Evolutionary conservation across 2,888 invertebrate genomes (phyloP).

Genomic region (Drosophila nr. perissopoda): DNA sequence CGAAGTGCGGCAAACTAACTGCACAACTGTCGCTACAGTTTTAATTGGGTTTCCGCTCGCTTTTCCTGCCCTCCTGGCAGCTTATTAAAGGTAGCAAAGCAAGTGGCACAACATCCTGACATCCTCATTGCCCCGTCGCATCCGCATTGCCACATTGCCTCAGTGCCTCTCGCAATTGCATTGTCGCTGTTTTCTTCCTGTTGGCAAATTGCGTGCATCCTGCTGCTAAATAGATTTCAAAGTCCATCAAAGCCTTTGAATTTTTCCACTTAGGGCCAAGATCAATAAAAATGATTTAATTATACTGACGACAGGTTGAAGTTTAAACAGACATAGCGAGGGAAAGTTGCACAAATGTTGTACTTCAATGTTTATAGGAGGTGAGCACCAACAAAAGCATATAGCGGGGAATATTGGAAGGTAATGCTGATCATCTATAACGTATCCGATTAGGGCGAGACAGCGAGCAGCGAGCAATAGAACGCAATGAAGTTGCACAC

Average conservation of each 20-base stretch:
- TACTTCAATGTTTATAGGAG: not conserved
- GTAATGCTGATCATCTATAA: not conserved
- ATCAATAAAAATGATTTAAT: constrained; percentile 27
- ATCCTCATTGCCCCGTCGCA: not conserved
- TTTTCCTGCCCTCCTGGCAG: constrained; percentile 47
- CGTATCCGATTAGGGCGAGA: not conserved
- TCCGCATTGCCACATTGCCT: constrained; percentile 5
- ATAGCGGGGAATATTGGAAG: not conserved
- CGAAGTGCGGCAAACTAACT: constrained; percentile 12
- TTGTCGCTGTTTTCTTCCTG: constrained; percentile 61
- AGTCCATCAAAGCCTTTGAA: constrained; percentile 17
- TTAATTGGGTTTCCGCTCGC: constrained; percentile 46
- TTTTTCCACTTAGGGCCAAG: constrained; percentile 17
- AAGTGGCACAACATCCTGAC: constrained; percentile 50
- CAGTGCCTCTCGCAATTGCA: constrained; percentile 48
- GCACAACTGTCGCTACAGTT: constrained; percentile 38
- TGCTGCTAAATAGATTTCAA: constrained; percentile 63
- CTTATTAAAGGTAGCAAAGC: constrained; percentile 49
- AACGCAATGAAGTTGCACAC: not conserved
- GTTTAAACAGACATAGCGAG: constrained; percentile 1
- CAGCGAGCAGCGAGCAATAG: not conserved
- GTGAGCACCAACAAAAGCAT: too few relatives aligned
- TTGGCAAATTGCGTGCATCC: constrained; percentile 70
- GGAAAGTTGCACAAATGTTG: constrained; percentile 15
- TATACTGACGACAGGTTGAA: constrained; percentile 5